Conservation (phyloP, 2,888 invertebrate species). For the Nymphalis urticae region DNA sequence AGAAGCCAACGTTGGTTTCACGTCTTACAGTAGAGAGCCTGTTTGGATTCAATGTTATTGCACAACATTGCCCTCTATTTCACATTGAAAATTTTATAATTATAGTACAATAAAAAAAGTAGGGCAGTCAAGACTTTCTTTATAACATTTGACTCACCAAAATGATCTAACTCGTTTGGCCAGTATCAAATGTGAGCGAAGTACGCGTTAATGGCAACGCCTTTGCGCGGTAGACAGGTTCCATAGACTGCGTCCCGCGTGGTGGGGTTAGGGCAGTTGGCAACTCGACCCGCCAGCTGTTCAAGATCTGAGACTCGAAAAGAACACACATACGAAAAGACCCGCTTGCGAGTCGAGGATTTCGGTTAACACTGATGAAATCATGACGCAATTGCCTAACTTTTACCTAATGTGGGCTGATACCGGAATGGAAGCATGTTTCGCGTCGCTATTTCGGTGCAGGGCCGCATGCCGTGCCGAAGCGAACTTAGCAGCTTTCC, state of each 20-base stretch:
- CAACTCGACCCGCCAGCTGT: conserved; percentile 27
- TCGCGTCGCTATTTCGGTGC: conserved; percentile 45
- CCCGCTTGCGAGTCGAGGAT: conserved; percentile 53
- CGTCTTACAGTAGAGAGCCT: conserved; percentile 40
- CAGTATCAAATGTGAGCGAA: conserved; percentile 24
- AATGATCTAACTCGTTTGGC: conserved; percentile 30
- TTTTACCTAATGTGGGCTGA: conserved; percentile 79
- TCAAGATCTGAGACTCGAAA: conserved; percentile 46
- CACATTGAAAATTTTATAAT: not conserved
- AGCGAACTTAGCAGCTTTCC: conserved; percentile 47
- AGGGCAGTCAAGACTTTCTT: conserved; percentile 13
- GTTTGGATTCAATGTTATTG: conserved; percentile 51
- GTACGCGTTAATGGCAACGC: conserved; percentile 23
- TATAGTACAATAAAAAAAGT: conserved; percentile 21
- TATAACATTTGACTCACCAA: conserved; percentile 43
- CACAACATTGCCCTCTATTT: conserved; percentile 39
- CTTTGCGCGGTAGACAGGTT: conserved; percentile 22
- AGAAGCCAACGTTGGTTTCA: conserved; percentile 7
- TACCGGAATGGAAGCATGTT: conserved; percentile 65
- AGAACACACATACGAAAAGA: conserved; percentile 64
- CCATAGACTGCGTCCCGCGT: conserved; percentile 10
- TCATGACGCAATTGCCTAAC: conserved; percentile 66
- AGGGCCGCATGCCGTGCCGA: conserved; percentile 49
- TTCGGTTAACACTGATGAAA: conserved; percentile 48
- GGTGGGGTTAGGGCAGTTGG: conserved; percentile 20